Base-by-base conservation (phyloP, 2,888 invertebrate genomes). In the Alentia gelatinosa region DNA sequence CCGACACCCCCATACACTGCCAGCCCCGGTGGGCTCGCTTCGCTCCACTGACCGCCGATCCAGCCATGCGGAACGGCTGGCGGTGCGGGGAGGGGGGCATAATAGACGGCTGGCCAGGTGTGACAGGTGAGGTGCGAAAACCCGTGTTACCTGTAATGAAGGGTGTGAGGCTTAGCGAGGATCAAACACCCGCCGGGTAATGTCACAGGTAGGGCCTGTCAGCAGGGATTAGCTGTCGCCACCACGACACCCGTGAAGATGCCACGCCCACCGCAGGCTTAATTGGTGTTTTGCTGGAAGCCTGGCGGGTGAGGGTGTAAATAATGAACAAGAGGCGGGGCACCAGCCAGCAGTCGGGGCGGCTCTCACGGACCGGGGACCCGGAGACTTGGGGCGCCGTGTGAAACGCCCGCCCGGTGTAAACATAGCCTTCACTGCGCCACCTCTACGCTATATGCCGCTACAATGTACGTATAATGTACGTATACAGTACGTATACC, bases 121-220 rank as follows among this genome's bases (percentile, higher is more conserved):
- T 15, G 79, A 5, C 39, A 79, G 79, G 86, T 47, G 86, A 86
- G 86, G 86, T 86, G 86, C n/a, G 86, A 86, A 86, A 86, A 42
- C 30, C 83, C 9, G 86, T 86, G 86, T 86, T 86, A 86, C 26
- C 86, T 86, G 86, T 23, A n/a, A n/a, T 26, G 47, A n/a, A 35
- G 30, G 47, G 42, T n/a, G n/a, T 23, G 47, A 23, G 26, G 19
- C 30, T 12, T 86, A 42, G 86, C 47, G 3, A 5, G 47, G 47
- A 86, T 86, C 86, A 86, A 86, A 86, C 86, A 33, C 30, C 12
- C 30, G 15, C n/a, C 23, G 35, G 50, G 50, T 40, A 86, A 86
- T 86, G 86, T 86, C 47, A 86, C 47, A 33, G 42, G 86, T 50
- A 47, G 47, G 47, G 7, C 26, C 86, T 86, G 86, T 86, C 86